phyloP scores from a whole-genome alignment of 2,113 vertebrate genomes.

The Columba livia region DNA sequence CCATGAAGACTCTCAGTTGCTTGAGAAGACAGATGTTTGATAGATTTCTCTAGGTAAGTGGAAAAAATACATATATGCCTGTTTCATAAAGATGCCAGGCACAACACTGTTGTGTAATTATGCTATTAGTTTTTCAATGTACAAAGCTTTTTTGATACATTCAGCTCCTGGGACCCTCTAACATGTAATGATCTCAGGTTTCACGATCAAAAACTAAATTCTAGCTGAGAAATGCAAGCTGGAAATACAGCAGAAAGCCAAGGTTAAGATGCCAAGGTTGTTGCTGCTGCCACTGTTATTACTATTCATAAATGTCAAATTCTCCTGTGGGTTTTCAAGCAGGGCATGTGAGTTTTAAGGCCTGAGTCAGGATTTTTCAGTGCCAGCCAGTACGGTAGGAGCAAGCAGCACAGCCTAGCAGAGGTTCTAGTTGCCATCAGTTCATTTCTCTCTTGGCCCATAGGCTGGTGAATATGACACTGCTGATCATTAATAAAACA shows the following conservation, averaged over 20 bases:
- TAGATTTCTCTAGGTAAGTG: neutral
- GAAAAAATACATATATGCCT: neutral
- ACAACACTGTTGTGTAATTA: neutral
- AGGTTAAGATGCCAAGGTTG: neutral
- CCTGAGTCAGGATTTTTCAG: constrained; percentile 11
- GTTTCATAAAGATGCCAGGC: neutral
- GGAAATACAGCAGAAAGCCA: neutral
- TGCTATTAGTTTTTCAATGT: neutral
- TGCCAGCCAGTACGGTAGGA: neutral
- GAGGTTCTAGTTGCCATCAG: neutral
- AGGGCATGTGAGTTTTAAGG: neutral
- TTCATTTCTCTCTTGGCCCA: neutral
- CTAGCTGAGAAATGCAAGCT: neutral
- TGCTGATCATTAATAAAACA: neutral
- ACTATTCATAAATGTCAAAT: neutral
- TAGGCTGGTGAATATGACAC: neutral
- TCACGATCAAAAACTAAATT: neutral
- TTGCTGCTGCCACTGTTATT: neutral
- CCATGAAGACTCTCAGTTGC: neutral
- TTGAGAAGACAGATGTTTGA: neutral
- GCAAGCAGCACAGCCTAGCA: neutral
- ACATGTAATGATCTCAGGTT: neutral
- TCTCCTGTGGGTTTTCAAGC: neutral
- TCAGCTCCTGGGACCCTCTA: neutral
- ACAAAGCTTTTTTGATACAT: neutral